Conservation (phyloP, 2,113 vertebrate genomes). For the Hassar affinis region DNA sequence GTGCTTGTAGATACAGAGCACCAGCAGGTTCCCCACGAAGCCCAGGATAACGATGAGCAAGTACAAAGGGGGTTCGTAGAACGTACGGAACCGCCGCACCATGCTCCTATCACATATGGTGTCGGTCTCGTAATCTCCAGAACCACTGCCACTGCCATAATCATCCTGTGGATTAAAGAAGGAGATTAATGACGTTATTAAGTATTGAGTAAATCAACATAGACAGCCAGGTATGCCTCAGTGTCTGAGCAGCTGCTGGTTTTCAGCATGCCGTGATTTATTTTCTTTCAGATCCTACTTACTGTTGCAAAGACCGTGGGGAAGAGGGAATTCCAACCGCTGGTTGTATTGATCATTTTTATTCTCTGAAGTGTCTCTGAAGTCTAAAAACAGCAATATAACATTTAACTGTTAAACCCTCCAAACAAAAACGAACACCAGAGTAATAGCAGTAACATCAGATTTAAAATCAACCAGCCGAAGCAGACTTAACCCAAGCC, state of each 20-base stretch:
- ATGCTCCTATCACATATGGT: conserved; percentile 65
- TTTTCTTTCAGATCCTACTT: background rate
- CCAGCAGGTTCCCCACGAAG: conserved; percentile 74
- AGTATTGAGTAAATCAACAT: background rate
- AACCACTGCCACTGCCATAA: conserved; percentile 1
- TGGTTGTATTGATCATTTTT: conserved; percentile 1
- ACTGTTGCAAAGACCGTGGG: background rate
- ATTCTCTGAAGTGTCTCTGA: background rate
- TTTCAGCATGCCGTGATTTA: background rate
- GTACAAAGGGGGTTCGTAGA: conserved; percentile 76
- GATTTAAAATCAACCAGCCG: background rate
- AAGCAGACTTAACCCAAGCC: background rate
- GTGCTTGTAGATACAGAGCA: conserved; percentile 80
- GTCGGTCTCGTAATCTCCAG: conserved; percentile 40
- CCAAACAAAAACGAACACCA: no score
- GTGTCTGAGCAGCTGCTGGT: background rate
- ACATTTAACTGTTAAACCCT: no score
- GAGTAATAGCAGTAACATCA: background rate
- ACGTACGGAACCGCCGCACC: conserved; percentile 68
- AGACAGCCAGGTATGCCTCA: background rate
- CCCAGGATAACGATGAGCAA: conserved; percentile 78
- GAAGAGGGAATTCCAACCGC: background rate
- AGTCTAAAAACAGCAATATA: background rate
- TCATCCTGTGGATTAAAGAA: conserved; percentile 35
- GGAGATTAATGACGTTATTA: background rate